These are phyloP conservation scores for Neodiprion pinetum DNA, from an alignment of 1,140 invertebrate species.

Conservation along the genomic window DNA sequence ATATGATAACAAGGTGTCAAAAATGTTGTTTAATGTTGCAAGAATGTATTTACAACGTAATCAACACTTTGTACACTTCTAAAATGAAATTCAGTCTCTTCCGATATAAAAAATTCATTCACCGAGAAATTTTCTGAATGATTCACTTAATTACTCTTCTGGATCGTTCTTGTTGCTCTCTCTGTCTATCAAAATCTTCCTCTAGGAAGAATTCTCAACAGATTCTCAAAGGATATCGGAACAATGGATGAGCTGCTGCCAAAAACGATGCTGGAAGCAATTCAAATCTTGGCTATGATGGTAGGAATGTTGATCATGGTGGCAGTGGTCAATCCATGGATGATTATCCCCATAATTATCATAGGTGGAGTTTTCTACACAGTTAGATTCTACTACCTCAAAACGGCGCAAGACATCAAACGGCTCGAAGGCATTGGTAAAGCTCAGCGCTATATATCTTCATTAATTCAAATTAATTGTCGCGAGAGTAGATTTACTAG, in stretches of 20 bases:
- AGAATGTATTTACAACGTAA: too few relatives aligned
- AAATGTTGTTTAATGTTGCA: constrained; percentile 30
- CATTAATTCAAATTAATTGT: constrained; percentile 9
- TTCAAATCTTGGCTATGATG: constrained; percentile 60
- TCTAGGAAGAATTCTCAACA: constrained; percentile 74
- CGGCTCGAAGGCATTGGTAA: constrained; percentile 64
- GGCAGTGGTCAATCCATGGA: constrained; percentile 65
- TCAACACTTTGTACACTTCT: too few relatives aligned
- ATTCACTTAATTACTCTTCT: too few relatives aligned
- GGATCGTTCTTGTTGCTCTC: too few relatives aligned
- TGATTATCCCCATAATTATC: constrained; percentile 64
- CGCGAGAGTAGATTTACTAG: constrained; percentile 10
- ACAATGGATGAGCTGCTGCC: constrained; percentile 83
- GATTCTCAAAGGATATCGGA: constrained; percentile 84
- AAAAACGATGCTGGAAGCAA: constrained; percentile 69
- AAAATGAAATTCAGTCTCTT: too few relatives aligned
- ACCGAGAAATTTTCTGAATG: too few relatives aligned
- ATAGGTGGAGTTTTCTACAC: constrained; percentile 64
- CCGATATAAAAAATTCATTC: too few relatives aligned
- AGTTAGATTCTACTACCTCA: constrained; percentile 67
- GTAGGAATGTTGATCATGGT: constrained; percentile 64
- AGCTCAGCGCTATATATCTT: constrained; percentile 19
- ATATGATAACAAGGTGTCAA: constrained; percentile 7
- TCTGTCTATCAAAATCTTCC: not conserved
- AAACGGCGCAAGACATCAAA: constrained; percentile 68